Base-by-base conservation (phyloP, 2,113 vertebrate species). In the Odobenus rosmarus region DNA sequence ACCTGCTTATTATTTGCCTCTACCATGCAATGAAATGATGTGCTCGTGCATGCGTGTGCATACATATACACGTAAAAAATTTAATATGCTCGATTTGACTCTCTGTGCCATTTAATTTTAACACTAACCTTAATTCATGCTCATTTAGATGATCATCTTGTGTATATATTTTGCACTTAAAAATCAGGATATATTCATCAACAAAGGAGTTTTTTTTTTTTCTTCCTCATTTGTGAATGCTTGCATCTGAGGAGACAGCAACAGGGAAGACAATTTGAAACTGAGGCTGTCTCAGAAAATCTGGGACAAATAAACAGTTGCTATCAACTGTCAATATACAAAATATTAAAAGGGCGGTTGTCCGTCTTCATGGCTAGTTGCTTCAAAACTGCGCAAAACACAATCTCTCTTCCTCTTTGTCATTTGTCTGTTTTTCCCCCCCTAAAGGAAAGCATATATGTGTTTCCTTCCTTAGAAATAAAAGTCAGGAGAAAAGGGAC, bases 381-480 rank as follows among this genome's bases (percentile, higher is more conserved):
- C 88, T 80, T 79, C 64, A 80, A 86, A 87, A 59, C 87, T 71
- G 64, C 26, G 6, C 79, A 46, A 85, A 87, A 82, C 53, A 80
- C 53, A 62, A 36, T 86, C 23, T 97, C 23, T 95, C 49, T 93
- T 79, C 49, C 28, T 79, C 18, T 77, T 39, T 69, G 24, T 57
- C 24, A 31, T 84, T 82, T 84, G 69, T 79, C 42, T 71, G 24
- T 84, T 46, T n/a, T 61, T 39, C 15, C 23, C 5, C 51, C n/a
- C n/a, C 33, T 2, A 61, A 53, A 86, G 84, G 15, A 62, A 93
- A 83, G 23, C 23, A 55, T 62, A 2, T 31, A 31, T 84, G 51
- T 86, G 28, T 92, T 92, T 97, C 93, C 64, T 88, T 91, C 49
- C 33, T 67, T 51, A 85, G 81, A 93, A 92, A 69, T 87, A 51